Evolutionary conservation across 2,888 invertebrate genomes (phyloP).

Genomic region (Apamea epomidion): DNA sequence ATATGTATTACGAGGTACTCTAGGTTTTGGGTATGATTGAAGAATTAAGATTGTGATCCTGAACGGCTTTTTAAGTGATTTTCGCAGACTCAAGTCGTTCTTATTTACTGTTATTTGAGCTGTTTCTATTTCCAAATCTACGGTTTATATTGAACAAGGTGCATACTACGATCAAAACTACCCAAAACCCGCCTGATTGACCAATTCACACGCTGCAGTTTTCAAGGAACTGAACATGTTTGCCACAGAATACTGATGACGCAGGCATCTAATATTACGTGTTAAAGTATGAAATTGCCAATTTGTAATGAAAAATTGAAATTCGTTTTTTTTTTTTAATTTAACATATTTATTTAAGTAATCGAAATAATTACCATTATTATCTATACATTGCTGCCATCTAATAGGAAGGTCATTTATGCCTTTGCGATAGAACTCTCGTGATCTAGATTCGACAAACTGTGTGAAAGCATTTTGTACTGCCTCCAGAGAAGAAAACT

Average conservation of each 20-base stretch:
- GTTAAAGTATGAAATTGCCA: too few species aligned
- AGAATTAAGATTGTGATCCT: background rate
- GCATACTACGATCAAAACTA: background rate
- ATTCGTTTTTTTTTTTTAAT: too few species aligned
- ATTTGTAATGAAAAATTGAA: too few species aligned
- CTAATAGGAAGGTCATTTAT: too few species aligned
- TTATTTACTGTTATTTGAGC: background rate
- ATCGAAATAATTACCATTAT: too few species aligned
- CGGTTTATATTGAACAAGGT: background rate
- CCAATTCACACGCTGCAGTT: background rate
- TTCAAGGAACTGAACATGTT: constrained; percentile 1
- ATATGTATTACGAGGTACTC: background rate
- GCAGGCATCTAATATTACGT: background rate
- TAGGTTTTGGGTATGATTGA: background rate
- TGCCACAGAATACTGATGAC: constrained; percentile 13
- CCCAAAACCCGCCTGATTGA: background rate
- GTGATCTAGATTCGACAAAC: too few species aligned
- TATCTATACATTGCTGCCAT: too few species aligned
- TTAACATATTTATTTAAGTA: too few species aligned
- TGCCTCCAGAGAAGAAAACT: too few species aligned
- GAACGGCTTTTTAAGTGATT: background rate
- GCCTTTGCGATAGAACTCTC: too few species aligned
- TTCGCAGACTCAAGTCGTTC: background rate
- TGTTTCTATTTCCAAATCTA: background rate
- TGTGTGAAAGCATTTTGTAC: too few species aligned